Evolutionary conservation across 2,888 invertebrate species (phyloP).

Genomic region (Melipona bicolor): DNA sequence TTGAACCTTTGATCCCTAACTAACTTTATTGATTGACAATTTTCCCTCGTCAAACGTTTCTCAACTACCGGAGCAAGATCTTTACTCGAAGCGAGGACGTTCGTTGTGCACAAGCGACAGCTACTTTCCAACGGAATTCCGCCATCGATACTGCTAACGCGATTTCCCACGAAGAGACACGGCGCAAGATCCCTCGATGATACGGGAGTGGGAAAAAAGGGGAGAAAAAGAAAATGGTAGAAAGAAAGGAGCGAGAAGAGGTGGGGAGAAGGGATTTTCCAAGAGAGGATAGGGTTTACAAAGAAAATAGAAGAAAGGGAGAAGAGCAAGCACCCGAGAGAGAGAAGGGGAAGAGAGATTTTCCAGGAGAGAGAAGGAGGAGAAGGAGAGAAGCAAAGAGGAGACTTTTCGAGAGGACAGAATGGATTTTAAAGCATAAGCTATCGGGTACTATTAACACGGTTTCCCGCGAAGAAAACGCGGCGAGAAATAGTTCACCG

Average conservation of each 20-base stretch:
- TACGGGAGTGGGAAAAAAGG: background rate
- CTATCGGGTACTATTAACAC: too few relatives aligned
- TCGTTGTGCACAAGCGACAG: background rate
- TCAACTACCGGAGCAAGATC: background rate
- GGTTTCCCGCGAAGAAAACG: too few relatives aligned
- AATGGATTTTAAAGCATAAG: too few relatives aligned
- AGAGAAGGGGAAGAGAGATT: too few relatives aligned
- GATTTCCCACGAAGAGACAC: background rate
- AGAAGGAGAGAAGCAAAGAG: too few relatives aligned
- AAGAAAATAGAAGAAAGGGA: too few relatives aligned
- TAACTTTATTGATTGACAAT: background rate
- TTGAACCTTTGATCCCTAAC: background rate
- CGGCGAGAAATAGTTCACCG: too few relatives aligned
- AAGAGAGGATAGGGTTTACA: constrained; percentile 6
- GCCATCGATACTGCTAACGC: background rate
- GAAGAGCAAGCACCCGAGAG: too few relatives aligned
- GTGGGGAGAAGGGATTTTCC: background rate
- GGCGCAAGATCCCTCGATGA: background rate
- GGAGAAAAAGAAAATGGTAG: too few relatives aligned
- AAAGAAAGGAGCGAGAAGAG: background rate
- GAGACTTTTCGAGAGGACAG: too few relatives aligned
- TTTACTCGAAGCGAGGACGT: too few relatives aligned
- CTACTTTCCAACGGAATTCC: background rate
- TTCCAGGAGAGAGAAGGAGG: too few relatives aligned
- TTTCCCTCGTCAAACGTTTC: background rate